Evolutionary conservation across 2,888 invertebrate genomes (phyloP).

Genomic region (Anaspis maculata): DNA sequence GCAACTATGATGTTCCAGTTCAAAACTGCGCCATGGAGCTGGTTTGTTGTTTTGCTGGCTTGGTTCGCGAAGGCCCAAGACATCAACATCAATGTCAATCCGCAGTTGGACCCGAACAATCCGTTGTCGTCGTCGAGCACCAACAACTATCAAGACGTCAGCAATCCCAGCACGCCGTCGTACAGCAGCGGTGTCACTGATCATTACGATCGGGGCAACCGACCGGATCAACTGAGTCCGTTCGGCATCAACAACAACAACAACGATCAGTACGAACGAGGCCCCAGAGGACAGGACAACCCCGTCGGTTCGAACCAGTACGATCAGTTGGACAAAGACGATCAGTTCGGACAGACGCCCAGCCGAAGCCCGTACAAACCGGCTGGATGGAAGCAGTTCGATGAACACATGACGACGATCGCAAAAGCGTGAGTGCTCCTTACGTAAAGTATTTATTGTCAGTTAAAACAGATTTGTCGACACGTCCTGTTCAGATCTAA

Average conservation of each 20-base stretch:
- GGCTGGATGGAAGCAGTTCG: conserved; percentile 12
- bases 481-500: too few relatives aligned
- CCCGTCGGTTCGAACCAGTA: too few relatives aligned
- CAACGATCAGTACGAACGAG: conserved; percentile 2
- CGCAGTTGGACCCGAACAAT: conserved; percentile 17
- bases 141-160: conserved; percentile 15
- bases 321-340: conserved; percentile 15
- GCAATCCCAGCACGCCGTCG: conserved; percentile 12
- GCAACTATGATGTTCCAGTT: conserved; percentile 23
- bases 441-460: too few relatives aligned
- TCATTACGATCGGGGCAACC: neutral
- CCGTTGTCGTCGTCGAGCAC: conserved; percentile 19
- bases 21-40: conserved; percentile 18
- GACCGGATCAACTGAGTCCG: neutral
- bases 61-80: conserved; percentile 26
- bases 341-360: conserved; percentile 15
- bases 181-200: conserved; percentile 1
- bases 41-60: conserved; percentile 20
- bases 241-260: conserved; percentile 1
- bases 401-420: conserved; percentile 29
- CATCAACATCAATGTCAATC: conserved; percentile 17
- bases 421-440: conserved; percentile 32
- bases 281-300: too few relatives aligned
- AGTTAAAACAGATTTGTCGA: neutral
- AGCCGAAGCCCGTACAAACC: conserved; percentile 16